Base-by-base conservation (phyloP, 2,113 vertebrate species). In the Stegostoma tigrinum region DNA sequence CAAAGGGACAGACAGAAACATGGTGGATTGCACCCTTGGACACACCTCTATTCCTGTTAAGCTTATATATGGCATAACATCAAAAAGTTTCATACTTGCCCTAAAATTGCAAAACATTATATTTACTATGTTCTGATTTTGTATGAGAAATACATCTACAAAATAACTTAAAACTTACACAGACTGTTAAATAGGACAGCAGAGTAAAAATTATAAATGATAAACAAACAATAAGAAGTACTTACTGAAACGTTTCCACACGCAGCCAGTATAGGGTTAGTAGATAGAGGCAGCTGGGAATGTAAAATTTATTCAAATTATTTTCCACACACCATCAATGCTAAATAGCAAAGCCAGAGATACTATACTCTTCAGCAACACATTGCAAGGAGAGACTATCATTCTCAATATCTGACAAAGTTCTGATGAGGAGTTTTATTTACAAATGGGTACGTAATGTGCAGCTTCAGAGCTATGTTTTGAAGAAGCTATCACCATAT, bases 161-260 rank as follows among this genome's bases (percentile, higher is more conserved):
- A 93, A 38, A 15, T 38, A 38, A 93, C 15, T 38, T 61, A 66
- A 93, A 66, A 23, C n/a, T 67, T 0, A 66, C 7, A 6, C 12
- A 66, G n/a, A 67, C 5, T 23, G 61, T 42, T 66, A 93, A 67
- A 38, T 66, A 38, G 61, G 1, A 66, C 23, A n/a, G 19, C 7
- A 61, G 55, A 61, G 7, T 61, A 61, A 61, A 61, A 61, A 61
- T 61, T 61, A 66, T 66, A 61, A 38, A 83, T 83, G 38, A 21
- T n/a, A 93, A 93, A 93, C 17, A 21, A 21, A 7, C 64, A 21
- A 15, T 34, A n/a, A 93, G 30, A 64, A 52, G 10, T 1, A 98
- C 98, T 99, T 97, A 99, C 99, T 0, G 98, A 98, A 85, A 99
- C 96, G 85, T 98, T 98, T 96, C 99, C 99, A 96, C 97, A 98